Evolutionary conservation across 2,888 invertebrate species (phyloP).

Genomic region (Nezara viridula): DNA sequence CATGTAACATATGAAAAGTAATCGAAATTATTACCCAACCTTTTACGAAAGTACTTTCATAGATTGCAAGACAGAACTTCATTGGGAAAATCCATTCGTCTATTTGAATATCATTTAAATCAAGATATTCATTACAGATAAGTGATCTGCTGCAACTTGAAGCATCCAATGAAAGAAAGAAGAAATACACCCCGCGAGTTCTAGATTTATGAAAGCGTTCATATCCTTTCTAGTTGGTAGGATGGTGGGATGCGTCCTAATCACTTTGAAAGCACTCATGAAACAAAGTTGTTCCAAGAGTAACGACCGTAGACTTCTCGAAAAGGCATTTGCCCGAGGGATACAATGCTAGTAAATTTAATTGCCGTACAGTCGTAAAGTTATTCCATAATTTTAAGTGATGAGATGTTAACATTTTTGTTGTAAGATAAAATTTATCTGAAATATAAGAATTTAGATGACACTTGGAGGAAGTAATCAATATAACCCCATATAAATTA

Average conservation of each 20-base stretch:
- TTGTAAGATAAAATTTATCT: background rate
- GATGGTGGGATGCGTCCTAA: background rate
- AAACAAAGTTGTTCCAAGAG: slow-evolving; percentile 13
- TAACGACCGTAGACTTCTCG: background rate
- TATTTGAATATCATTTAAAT: too few relatives aligned
- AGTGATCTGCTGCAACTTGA: background rate
- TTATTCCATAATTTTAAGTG: background rate
- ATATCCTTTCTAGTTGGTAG: background rate
- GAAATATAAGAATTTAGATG: too few relatives aligned
- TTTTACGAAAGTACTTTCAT: too few relatives aligned
- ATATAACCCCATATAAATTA: too few relatives aligned
- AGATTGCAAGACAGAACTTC: too few relatives aligned
- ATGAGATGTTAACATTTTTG: background rate
- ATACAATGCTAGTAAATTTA: background rate
- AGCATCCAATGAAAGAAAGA: background rate
- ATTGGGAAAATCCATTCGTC: too few relatives aligned
- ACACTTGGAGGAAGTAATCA: too few relatives aligned
- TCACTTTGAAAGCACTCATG: slow-evolving; percentile 28
- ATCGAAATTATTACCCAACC: too few relatives aligned
- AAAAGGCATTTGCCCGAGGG: background rate
- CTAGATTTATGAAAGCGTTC: background rate
- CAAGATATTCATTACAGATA: too few relatives aligned
- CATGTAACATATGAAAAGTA: too few relatives aligned
- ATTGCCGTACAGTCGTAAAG: background rate
- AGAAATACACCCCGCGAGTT: background rate